A percentile compares a stretch with the other conserved stretches of the same genome.
Conservation (phyloP, 2,888 invertebrate genomes). For the Parasteatoda lunata region DNA sequence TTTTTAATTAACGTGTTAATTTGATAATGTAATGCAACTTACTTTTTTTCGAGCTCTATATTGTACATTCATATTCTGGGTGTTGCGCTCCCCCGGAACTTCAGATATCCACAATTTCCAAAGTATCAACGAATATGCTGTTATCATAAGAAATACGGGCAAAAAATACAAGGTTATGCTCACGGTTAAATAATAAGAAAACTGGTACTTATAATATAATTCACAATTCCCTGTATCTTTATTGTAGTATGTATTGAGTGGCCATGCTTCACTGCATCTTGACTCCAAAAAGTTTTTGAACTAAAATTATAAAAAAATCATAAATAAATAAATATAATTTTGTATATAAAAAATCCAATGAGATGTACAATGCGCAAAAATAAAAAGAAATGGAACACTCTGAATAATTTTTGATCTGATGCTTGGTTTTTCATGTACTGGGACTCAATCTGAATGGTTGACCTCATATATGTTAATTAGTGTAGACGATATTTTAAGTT, state of each 20-base stretch:
- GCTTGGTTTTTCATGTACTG: too few species aligned
- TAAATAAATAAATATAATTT: too few species aligned
- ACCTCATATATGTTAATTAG: too few species aligned
- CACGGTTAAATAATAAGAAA: constrained; percentile 53
- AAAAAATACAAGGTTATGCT: constrained; percentile 63
- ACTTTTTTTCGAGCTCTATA: constrained; percentile 71
- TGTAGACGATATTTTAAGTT: too few species aligned
- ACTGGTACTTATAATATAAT: constrained; percentile 3
- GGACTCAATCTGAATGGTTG: too few species aligned
- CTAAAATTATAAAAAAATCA: constrained; percentile 32
- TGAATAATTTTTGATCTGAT: too few species aligned
- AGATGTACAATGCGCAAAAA: background rate
- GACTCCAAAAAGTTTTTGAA: constrained; percentile 51
- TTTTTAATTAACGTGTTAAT: too few species aligned
- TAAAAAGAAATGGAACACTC: background rate
- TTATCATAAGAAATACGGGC: constrained; percentile 64
- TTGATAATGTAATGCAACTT: background rate
- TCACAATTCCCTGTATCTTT: constrained; percentile 6
- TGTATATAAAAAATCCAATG: background rate
- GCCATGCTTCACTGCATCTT: constrained; percentile 57
- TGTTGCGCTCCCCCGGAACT: constrained; percentile 70
- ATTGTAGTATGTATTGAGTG: constrained; percentile 2
- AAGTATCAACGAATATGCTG: constrained; percentile 64
- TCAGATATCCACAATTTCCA: constrained; percentile 64
- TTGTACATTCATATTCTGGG: constrained; percentile 73